These are phyloP conservation scores for Chiloscyllium punctatum DNA, from an alignment of 2,797 vertebrate genomes.

Conservation along the genomic window DNA sequence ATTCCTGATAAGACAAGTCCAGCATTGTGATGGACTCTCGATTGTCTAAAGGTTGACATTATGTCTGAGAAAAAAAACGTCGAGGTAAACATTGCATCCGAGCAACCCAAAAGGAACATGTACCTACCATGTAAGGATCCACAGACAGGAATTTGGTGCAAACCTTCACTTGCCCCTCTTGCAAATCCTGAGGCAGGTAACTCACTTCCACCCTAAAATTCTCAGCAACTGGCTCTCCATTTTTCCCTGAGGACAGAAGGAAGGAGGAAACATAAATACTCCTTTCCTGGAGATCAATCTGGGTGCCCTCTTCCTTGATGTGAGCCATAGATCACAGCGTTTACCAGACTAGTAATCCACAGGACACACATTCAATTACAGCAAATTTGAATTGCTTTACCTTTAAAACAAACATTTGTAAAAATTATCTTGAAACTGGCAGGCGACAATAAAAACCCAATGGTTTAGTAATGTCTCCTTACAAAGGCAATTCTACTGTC, in stretches of 20 bases:
- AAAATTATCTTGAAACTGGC: not conserved
- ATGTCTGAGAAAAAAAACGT: no score
- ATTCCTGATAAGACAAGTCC: no score
- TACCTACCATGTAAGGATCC: conserved; percentile 90
- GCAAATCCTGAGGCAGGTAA: conserved; percentile 56
- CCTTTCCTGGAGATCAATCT: not conserved
- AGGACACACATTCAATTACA: not conserved
- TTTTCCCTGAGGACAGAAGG: conserved; percentile 57
- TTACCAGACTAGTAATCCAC: not conserved
- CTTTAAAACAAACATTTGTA: not conserved
- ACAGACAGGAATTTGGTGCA: conserved; percentile 85
- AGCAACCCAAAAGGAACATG: not conserved
- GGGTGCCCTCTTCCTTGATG: not conserved
- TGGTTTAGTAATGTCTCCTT: not conserved
- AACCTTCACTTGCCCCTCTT: conserved; percentile 68
- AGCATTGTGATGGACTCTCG: no score
- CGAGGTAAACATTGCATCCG: no score
- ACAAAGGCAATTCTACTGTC: not conserved
- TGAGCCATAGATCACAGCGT: not conserved
- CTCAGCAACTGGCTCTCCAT: conserved; percentile 69
- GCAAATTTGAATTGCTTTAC: not conserved
- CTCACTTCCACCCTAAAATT: conserved; percentile 74
- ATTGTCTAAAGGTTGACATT: no score
- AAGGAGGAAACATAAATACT: not conserved
- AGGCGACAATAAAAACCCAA: not conserved